Conservation (phyloP, 2,113 vertebrate genomes). For the Chauna torquata region DNA sequence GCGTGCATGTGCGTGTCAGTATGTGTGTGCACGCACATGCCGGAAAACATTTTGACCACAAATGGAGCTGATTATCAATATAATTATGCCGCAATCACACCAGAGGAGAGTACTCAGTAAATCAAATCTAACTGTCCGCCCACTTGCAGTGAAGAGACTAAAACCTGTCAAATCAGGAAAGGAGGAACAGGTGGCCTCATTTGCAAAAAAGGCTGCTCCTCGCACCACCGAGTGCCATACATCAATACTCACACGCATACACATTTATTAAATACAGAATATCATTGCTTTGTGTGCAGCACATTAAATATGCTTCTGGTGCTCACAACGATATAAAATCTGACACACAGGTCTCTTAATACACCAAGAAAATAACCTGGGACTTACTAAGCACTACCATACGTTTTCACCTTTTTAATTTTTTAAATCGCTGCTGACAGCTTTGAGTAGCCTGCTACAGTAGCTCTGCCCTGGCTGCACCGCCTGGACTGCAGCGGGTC, state of each 20-base stretch:
- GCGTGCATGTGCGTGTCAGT: not conserved
- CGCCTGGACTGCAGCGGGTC: not conserved
- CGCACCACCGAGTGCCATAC: not conserved
- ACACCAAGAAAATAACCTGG: not conserved
- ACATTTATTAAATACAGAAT: not conserved
- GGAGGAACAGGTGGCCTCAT: constrained; percentile 64
- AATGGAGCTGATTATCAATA: constrained; percentile 64
- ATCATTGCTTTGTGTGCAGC: not conserved
- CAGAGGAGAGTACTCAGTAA: constrained; percentile 59
- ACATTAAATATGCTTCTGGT: not conserved
- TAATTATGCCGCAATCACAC: constrained; percentile 72
- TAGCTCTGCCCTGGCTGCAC: not conserved
- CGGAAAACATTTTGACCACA: constrained; percentile 66
- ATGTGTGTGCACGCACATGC: not conserved
- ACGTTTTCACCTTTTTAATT: not conserved
- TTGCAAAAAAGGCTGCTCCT: constrained; percentile 36
- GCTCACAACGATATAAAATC: not conserved
- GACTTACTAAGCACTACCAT: not conserved
- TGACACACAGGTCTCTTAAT: not conserved
- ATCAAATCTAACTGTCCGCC: constrained; percentile 68
- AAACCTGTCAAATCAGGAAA: constrained; percentile 65
- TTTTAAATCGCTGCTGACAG: not conserved
- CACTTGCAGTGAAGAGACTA: constrained; percentile 54
- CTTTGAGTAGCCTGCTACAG: not conserved
- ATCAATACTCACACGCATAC: not conserved